Conservation (phyloP, 2,797 vertebrate genomes). For the Rhinatrema bivittatum region DNA sequence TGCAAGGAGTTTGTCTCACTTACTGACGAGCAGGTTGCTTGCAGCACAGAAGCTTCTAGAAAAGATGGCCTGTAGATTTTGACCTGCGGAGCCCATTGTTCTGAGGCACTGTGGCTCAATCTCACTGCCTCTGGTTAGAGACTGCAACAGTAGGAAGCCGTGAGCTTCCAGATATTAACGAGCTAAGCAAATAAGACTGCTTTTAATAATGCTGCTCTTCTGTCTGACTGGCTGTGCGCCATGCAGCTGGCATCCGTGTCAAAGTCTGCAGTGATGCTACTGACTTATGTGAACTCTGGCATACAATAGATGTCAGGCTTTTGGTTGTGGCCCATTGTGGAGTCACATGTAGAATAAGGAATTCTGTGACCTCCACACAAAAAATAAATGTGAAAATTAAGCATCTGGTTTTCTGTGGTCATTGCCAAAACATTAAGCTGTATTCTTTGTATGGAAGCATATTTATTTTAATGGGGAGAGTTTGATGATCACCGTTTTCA, state of each 20-base stretch:
- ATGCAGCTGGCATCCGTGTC: background rate
- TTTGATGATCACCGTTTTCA: no score
- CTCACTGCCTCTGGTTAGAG: conserved; percentile 1
- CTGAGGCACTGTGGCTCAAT: background rate
- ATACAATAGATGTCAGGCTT: no score
- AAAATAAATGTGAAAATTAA: no score
- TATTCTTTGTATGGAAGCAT: no score
- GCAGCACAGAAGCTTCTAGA: background rate
- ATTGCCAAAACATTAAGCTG: no score
- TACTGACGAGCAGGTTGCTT: background rate
- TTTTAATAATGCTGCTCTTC: background rate
- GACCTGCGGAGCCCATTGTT: background rate
- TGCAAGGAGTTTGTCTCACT: conserved; percentile 9
- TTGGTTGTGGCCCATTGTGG: no score
- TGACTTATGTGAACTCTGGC: background rate
- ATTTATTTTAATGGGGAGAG: no score
- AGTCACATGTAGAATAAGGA: no score
- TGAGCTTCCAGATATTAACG: background rate
- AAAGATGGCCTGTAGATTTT: background rate
- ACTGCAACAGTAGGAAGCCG: background rate
- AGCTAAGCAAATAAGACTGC: background rate
- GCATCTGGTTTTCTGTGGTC: no score
- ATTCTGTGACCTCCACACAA: no score
- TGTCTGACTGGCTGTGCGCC: background rate
- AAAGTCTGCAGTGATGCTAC: background rate